Percentiles rank a stretch among this genome's conserved stretches.
Evolutionary conservation across 2,888 invertebrate genomes (phyloP).

Genomic region (Tetramorium bicarinatum): DNA sequence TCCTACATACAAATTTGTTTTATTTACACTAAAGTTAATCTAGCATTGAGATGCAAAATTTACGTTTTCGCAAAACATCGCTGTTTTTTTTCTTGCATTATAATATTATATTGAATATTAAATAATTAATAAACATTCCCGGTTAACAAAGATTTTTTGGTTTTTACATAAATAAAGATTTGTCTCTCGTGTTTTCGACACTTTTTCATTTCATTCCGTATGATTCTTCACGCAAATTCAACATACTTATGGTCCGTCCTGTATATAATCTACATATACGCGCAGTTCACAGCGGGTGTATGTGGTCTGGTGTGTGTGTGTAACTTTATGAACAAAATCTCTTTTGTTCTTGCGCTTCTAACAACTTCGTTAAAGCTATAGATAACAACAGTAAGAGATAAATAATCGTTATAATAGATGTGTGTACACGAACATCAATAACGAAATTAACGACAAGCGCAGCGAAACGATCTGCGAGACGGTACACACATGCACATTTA

Average conservation of each 20-base stretch:
- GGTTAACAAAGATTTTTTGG: constrained; percentile 19
- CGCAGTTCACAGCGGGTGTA: neutral
- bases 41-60: constrained; percentile 27
- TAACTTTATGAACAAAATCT: constrained; percentile 72
- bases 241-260: constrained; percentile 31
- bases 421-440: constrained; percentile 79
- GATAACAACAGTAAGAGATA: constrained; percentile 78
- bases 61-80: constrained; percentile 2
- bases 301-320: constrained; percentile 23
- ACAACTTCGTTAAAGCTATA: constrained; percentile 79
- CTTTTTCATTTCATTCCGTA: constrained; percentile 17
- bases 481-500: constrained; percentile 19
- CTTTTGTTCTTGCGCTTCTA: constrained; percentile 60
- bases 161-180: constrained; percentile 30
- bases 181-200: constrained; percentile 24
- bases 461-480: constrained; percentile 62
- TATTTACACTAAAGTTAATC: constrained; percentile 42
- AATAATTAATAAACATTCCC: constrained; percentile 48
- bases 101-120: constrained; percentile 23
- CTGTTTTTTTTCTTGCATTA: neutral
- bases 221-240: constrained; percentile 30
- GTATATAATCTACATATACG: constrained; percentile 38
- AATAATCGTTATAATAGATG: constrained; percentile 80
- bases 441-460: constrained; percentile 76
- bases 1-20: constrained; percentile 21